A percentile compares a stretch with the other conserved stretches of the same genome.
These are phyloP conservation scores for Netelia melanura DNA, from an alignment of 2,888 invertebrate genomes.

Conservation along the genomic window DNA sequence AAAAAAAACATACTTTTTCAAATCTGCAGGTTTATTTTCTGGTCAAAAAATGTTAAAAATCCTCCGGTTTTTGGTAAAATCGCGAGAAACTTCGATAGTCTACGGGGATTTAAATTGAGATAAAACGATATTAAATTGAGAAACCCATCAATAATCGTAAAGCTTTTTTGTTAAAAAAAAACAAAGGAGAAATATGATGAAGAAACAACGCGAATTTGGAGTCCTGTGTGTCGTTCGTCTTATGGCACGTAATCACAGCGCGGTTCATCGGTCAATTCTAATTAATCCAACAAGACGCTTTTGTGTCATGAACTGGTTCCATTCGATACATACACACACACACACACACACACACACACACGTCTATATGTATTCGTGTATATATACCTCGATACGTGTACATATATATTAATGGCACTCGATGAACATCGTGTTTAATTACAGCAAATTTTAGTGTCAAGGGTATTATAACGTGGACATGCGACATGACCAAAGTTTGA, in stretches of 20 bases:
- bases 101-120: too few relatives aligned
- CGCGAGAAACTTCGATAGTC: too few relatives aligned
- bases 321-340: neutral
- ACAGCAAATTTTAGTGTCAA: constrained; percentile 61
- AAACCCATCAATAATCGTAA: neutral
- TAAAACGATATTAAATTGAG: too few relatives aligned
- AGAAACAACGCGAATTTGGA: too few relatives aligned
- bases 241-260: neutral
- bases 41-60: neutral
- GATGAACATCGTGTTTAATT: constrained; percentile 38
- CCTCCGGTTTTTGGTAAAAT: neutral
- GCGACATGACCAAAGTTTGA: constrained; percentile 55
- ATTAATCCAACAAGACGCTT: neutral
- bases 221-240: too few relatives aligned
- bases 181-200: neutral
- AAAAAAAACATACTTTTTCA: neutral
- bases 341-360: neutral
- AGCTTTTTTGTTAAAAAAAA: neutral
- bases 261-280: neutral
- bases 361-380: neutral
- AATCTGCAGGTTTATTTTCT: neutral
- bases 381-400: neutral
- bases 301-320: neutral
- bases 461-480: constrained; percentile 40
- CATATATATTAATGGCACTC: constrained; percentile 17